These are phyloP conservation scores for Drosophila nikananu DNA, from an alignment of 1,140 invertebrate genomes.

Conservation along the genomic window DNA sequence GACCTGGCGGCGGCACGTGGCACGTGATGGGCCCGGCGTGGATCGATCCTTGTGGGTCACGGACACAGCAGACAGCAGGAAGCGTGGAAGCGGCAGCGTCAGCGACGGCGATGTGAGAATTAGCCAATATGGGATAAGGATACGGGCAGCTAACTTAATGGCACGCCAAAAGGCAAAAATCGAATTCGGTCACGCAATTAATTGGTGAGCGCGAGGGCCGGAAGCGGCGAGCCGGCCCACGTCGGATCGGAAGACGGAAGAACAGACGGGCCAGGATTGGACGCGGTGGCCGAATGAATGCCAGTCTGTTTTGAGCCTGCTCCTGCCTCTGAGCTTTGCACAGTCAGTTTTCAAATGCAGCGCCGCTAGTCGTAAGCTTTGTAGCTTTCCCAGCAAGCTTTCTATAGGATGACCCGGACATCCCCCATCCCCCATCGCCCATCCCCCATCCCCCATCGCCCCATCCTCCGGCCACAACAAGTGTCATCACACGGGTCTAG, in stretches of 20 bases:
- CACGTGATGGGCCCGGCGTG: constrained; percentile 51
- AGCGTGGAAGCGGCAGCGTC: constrained; percentile 15
- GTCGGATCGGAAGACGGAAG: constrained; percentile 8
- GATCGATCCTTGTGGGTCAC: constrained; percentile 72
- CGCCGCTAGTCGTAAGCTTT: constrained; percentile 45
- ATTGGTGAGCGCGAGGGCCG: constrained; percentile 21
- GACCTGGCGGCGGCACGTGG: constrained; percentile 29
- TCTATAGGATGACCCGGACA: too few species aligned
- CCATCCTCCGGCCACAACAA: not conserved
- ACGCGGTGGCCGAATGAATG: constrained; percentile 16
- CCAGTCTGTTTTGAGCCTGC: constrained; percentile 12
- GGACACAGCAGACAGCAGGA: constrained; percentile 34
- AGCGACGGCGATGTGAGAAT: constrained; percentile 21
- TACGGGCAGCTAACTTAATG: constrained; percentile 22
- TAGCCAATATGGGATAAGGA: constrained; percentile 33
- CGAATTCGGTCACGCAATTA: constrained; percentile 37
- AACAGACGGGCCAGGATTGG: constrained; percentile 7
- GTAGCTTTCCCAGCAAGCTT: constrained; percentile 36
- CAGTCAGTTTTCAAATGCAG: constrained; percentile 55
- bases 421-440: too few species aligned
- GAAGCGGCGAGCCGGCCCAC: constrained; percentile 5
- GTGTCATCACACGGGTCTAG: constrained; percentile 4
- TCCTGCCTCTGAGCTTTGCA: constrained; percentile 30
- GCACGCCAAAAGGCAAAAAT: constrained; percentile 14
- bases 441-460: too few species aligned